Conservation (phyloP, 2,797 vertebrate species). For the Argentina silus region DNA sequence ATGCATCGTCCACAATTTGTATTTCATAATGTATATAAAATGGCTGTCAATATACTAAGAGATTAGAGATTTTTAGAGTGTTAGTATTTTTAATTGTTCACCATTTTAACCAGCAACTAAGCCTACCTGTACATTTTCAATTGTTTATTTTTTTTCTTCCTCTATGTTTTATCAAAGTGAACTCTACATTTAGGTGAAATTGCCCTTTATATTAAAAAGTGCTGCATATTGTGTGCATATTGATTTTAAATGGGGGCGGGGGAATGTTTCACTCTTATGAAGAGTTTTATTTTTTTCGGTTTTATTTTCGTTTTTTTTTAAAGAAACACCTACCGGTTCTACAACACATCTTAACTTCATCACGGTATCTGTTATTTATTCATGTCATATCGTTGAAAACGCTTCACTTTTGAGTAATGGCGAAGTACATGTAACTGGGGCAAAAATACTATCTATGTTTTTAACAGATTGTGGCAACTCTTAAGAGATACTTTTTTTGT, state of each 20-base stretch:
- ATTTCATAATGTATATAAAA: constrained; percentile 69
- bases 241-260: constrained; percentile 72
- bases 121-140: constrained; percentile 64
- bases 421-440: constrained; percentile 71
- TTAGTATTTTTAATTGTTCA: constrained; percentile 74
- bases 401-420: constrained; percentile 72
- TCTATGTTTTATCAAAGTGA: constrained; percentile 66
- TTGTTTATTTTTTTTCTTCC: constrained; percentile 35
- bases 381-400: constrained; percentile 73
- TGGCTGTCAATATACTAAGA: constrained; percentile 69
- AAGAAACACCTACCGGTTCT: constrained; percentile 68
- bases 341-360: constrained; percentile 76
- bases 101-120: constrained; percentile 71
- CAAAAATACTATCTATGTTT: constrained; percentile 83
- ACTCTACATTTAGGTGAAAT: constrained; percentile 81
- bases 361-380: constrained; percentile 88
- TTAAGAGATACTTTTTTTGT: constrained; percentile 90
- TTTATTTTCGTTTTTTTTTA: too few relatives aligned
- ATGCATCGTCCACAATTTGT: constrained; percentile 62
- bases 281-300: constrained; percentile 47
- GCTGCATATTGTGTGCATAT: constrained; percentile 89
- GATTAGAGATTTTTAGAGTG: constrained; percentile 64
- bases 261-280: constrained; percentile 56
- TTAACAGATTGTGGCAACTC: constrained; percentile 89
- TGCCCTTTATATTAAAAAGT: constrained; percentile 81